Percentiles rank a stretch among this genome's conserved stretches.
These are phyloP conservation scores for Mus musculus DNA, from an alignment of 2,113 vertebrate species.

Conservation along the genomic window GRCm39 chr5:116874501-116875000, in stretches of 20 bases:
- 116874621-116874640: background rate
- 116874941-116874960: constrained; percentile 63
- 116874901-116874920: constrained; percentile 51
- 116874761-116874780: constrained; percentile 26
- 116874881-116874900: background rate
- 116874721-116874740: background rate
- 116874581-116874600: background rate
- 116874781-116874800: constrained; percentile 56
- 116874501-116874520: background rate
- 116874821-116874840: constrained; percentile 3
- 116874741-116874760: constrained; percentile 39
- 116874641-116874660: background rate
- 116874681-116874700: background rate
- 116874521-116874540: background rate
- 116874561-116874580: background rate
- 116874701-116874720: background rate
- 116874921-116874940: constrained; percentile 78
- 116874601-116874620: background rate
- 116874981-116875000: constrained; percentile 63
- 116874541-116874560: background rate
- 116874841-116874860: background rate
- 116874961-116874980: constrained; percentile 72
- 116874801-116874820: constrained; percentile 10
- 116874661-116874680: background rate
- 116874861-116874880: background rate